Evolutionary conservation across 2,888 invertebrate species (phyloP).

Genomic region (Drosophila nr. perissopoda): DNA sequence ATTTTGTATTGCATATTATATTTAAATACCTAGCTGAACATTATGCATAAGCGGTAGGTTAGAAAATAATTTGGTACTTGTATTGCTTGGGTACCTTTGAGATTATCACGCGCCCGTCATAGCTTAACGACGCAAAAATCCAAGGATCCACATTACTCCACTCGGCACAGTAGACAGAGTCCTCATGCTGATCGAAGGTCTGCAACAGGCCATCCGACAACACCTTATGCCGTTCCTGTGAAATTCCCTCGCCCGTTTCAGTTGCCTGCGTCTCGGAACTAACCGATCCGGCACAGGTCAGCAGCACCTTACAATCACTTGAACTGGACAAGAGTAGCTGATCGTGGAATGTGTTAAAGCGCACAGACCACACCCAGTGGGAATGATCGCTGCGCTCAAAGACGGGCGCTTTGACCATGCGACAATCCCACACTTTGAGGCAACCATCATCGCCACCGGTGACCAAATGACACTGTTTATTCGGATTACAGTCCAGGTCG

Average conservation of each 20-base stretch:
- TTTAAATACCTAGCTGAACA: slow-evolving; percentile 20
- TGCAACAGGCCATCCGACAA: slow-evolving; percentile 94
- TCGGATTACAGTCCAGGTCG: slow-evolving; percentile 98
- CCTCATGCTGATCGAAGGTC: slow-evolving; percentile 97
- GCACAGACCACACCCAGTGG: slow-evolving; percentile 97
- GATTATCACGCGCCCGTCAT: slow-evolving; percentile 97
- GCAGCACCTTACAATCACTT: slow-evolving; percentile 96
- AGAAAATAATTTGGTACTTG: slow-evolving; percentile 96
- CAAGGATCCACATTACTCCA: slow-evolving; percentile 99
- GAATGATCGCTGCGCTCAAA: slow-evolving; percentile 93
- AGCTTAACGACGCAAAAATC: slow-evolving; percentile 98
- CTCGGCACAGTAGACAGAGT: slow-evolving; percentile 98
- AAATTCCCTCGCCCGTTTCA: slow-evolving; percentile 30
- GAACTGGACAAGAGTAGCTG: slow-evolving; percentile 97
- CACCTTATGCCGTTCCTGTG: slow-evolving; percentile 72
- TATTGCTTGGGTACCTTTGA: slow-evolving; percentile 96
- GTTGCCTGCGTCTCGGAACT: slow-evolving; percentile 89
- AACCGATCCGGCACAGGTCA: slow-evolving; percentile 94
- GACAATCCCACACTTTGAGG: slow-evolving; percentile 97
- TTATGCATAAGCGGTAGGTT: slow-evolving; percentile 69
- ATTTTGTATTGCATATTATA: slow-evolving; percentile 18
- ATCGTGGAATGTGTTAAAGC: slow-evolving; percentile 98
- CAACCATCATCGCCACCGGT: slow-evolving; percentile 98
- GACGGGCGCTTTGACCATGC: slow-evolving; percentile 92
- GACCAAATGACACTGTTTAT: slow-evolving; percentile 96